Conservation (phyloP, 1,140 invertebrate genomes). For the Drosophila arizonae region DNA sequence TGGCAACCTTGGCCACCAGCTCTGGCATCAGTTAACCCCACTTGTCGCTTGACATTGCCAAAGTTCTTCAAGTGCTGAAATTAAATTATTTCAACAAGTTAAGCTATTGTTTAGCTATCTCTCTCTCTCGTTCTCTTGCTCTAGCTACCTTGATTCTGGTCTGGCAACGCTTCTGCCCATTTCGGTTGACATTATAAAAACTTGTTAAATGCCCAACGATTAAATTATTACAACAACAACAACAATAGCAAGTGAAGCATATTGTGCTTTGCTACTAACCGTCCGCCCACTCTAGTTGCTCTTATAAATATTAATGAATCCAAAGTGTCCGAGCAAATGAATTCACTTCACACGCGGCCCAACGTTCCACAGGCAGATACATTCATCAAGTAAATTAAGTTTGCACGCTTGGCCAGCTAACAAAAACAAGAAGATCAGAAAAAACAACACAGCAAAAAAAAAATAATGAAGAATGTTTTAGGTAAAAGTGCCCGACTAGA, state of each 20-base stretch:
- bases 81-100: slow-evolving; percentile 47
- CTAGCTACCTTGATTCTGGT: no score
- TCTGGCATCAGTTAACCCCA: slow-evolving; percentile 28
- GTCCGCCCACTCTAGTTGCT: slow-evolving; percentile 1
- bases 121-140: no score
- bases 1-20: background rate
- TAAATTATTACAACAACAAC: slow-evolving; percentile 52
- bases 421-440: slow-evolving; percentile 29
- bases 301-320: slow-evolving; percentile 76
- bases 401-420: slow-evolving; percentile 15
- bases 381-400: slow-evolving; percentile 70
- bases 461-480: background rate
- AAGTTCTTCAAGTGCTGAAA: slow-evolving; percentile 32
- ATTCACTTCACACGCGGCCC: slow-evolving; percentile 38
- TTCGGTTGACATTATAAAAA: slow-evolving; percentile 28
- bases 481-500: background rate
- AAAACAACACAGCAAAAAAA: background rate
- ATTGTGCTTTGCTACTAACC: slow-evolving; percentile 23
- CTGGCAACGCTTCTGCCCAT: no score
- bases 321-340: slow-evolving; percentile 53
- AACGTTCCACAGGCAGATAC: slow-evolving; percentile 24
- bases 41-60: slow-evolving; percentile 5
- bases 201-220: slow-evolving; percentile 46
- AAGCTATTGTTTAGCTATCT: slow-evolving; percentile 19
- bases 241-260: slow-evolving; percentile 17